Evolutionary conservation across 2,113 vertebrate species (phyloP).

Genomic region (Cryptomyrus ogoouensis): DNA sequence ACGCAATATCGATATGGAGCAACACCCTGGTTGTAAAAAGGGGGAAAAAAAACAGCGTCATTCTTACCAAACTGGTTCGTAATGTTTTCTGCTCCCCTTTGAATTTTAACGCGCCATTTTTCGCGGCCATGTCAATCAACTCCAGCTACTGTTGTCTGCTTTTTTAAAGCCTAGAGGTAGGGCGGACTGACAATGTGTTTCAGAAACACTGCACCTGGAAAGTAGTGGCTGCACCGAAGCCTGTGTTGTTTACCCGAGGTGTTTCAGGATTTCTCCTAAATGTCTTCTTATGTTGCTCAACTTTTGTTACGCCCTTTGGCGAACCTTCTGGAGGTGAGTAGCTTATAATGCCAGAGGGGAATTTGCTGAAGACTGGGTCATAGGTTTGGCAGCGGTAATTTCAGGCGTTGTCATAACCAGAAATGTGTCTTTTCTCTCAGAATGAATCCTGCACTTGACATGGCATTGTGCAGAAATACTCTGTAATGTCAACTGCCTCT

Average conservation of each 20-base stretch:
- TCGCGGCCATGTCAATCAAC: not conserved
- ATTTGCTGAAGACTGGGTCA: not conserved
- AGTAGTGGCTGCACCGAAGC: not conserved
- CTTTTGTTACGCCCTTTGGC: slow-evolving; percentile 4
- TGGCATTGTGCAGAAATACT: not conserved
- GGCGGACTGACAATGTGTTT: not conserved
- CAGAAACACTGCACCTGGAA: not conserved
- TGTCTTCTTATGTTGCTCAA: not conserved
- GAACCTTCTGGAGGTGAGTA: not conserved
- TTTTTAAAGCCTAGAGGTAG: not conserved
- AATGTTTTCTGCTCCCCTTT: not conserved
- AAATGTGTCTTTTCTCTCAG: not conserved
- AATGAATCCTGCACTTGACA: not conserved
- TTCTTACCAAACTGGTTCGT: slow-evolving; percentile 12
- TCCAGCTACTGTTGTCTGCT: not conserved
- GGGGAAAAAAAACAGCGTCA: not conserved
- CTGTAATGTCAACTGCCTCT: slow-evolving; percentile 11
- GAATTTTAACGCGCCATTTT: not conserved
- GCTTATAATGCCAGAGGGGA: not conserved
- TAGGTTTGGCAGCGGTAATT: not conserved
- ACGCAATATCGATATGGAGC: not conserved
- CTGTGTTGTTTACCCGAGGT: not conserved
- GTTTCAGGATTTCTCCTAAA: not conserved
- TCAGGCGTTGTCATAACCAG: not conserved
- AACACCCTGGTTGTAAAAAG: not conserved